Conservation (phyloP, 2,113 vertebrate species). For the Ammodramus savannarum region DNA sequence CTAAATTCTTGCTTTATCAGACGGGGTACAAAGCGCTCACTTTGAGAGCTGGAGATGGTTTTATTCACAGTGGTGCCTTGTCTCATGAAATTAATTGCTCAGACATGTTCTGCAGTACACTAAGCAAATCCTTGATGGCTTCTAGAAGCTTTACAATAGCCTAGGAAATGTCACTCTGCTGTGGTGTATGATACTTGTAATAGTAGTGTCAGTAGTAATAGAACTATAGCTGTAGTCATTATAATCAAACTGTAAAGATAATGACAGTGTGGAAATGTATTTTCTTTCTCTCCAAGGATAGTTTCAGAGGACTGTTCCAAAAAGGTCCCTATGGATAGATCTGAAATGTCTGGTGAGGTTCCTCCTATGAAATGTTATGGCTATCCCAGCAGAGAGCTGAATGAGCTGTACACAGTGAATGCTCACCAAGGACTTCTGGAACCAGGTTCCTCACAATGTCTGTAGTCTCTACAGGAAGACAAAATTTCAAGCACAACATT, state of each 20-base stretch:
- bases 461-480: not conserved
- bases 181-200: conserved; percentile 7
- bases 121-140: conserved; percentile 47
- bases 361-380: not conserved
- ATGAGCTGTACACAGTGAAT: not conserved
- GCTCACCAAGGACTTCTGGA: not conserved
- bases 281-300: not conserved
- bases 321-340: not conserved
- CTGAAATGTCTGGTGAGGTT: not conserved
- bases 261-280: conserved; percentile 1
- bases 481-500: not conserved
- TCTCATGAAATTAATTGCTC: conserved; percentile 56
- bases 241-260: conserved; percentile 37
- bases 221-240: conserved; percentile 15
- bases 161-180: conserved; percentile 16
- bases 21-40: not conserved
- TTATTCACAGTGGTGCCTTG: conserved; percentile 36
- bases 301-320: not conserved
- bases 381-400: not conserved
- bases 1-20: not conserved
- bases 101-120: conserved; percentile 18
- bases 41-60: conserved; percentile 27
- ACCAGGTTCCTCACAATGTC: not conserved
- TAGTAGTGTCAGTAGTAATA: not conserved
- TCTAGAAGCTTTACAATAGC: conserved; percentile 18